Base-by-base conservation (phyloP, 2,113 vertebrate species). In the Dipodomys ordii region DNA sequence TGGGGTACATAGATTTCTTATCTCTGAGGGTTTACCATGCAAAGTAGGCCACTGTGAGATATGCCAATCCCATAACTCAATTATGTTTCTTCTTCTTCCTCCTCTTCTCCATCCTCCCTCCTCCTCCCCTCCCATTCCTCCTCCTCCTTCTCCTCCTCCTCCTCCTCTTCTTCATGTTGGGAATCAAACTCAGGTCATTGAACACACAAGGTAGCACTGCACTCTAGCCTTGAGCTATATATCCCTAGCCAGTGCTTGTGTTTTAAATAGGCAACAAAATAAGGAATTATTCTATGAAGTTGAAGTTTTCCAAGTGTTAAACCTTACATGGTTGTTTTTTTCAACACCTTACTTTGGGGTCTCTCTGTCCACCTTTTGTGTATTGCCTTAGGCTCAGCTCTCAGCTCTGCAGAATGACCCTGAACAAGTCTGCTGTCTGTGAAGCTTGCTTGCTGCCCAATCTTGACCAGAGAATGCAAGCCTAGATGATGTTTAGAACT, bases 251-350 rank as follows among this genome's bases (percentile, higher is more conserved):
- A 32, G n/a, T 22, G 2, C n/a, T 74, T 9, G 39, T 39, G 23
- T 53, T 30, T 87, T 84, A 83, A 91, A 88, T 3, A 83, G 90
- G 39, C 27, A 80, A 44, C n/a, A n/a, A 11, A 28, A 39, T 18
- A 49, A 81, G 23, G 0, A 39, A n/a, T 69, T 91, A n/a, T 44
- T 88, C 62, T 78, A 35, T 65, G 15, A 86, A 73, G 32, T 12
- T 49, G 39, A 71, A 23, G 79, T 83, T 67, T 88, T 15, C 65
- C 46, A 83, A 71, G 77, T 60, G 86, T 92, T 60, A 90, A 91
- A 82, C 82, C 30, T n/a, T 13, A n/a, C 6, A 9, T 18, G 19
- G 6, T 18, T 30, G 12, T 35, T 64, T 44, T 27, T 39, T 39
- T 39, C 39, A 39, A 39, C 39, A 39, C 39, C 39, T 8, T 25